Base-by-base conservation (phyloP, 2,888 invertebrate species). In the Caenorhabditis plicata region DNA sequence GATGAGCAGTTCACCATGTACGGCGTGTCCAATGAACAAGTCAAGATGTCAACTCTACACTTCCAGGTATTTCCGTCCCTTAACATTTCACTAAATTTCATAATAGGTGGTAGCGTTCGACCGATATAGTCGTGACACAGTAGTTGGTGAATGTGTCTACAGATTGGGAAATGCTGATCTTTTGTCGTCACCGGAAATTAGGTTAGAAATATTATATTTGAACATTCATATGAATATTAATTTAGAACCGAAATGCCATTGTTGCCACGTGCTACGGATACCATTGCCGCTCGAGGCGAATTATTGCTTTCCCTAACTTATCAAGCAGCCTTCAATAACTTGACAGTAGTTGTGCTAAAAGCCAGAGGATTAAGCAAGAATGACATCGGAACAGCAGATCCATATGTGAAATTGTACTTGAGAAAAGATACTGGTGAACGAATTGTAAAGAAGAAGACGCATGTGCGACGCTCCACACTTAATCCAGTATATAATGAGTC, bases 1-100 rank as follows among this genome's bases (percentile, higher is more conserved):
- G 95, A 98, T 80, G 98, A 98, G 83, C 95, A 95, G 83, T 98
- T 98, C 82, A 96, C 95, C 1, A 96, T 98, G 86, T 98, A 94
- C 82, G 95, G 95, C 49, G 68, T 81, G 40, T 65, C 61, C 25
- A 62, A 61, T 25, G 77, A 75, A 29, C 76, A 74, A 38, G 57
- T 80, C 38, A 64, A 68, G 27, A 88, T 88, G 80, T 91, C 92
- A 83, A 93, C 92, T 4, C 85, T 93, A 46, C 93, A 94, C 84
- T 93, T 94, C 82, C 75, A 72, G 54, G 82, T 74, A 17, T 17
- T 41, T 39, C 22, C 27, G 19, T n/a, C 31, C 15, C 29, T 15
- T 31, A 40, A 15, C 17, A 11, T 26, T 7, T 13, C 7, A 23
- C 8, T 4, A 40, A 4, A 15, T 11, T 40, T 25, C 3, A 20